phyloP scores from a whole-genome alignment of 1,140 invertebrate genomes.

The Neodiprion lecontei region DNA sequence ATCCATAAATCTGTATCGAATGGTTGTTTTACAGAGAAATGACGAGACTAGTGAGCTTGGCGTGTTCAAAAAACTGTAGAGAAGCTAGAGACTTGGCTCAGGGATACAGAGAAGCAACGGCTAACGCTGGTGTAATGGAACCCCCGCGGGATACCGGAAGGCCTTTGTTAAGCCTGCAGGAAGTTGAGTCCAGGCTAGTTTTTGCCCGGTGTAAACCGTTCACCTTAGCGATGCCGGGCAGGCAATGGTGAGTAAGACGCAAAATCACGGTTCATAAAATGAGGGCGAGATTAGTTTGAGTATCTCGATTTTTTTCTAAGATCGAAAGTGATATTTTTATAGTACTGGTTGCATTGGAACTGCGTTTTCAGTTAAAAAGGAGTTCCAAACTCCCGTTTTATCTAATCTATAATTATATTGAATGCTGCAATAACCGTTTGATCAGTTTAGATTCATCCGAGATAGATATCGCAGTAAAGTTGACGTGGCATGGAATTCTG shows the following conservation, averaged over 20 bases:
- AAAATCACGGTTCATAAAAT: too few relatives aligned
- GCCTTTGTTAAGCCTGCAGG: constrained; percentile 79
- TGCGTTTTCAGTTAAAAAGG: too few relatives aligned
- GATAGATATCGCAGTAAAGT: too few relatives aligned
- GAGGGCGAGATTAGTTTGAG: too few relatives aligned
- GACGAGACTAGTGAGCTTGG: constrained; percentile 55
- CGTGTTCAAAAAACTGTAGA: constrained; percentile 55
- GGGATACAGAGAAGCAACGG: constrained; percentile 79
- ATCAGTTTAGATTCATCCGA: too few relatives aligned
- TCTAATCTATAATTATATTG: too few relatives aligned
- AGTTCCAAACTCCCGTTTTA: too few relatives aligned
- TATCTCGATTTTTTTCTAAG: too few relatives aligned
- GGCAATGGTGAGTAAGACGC: constrained; percentile 70
- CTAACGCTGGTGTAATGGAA: constrained; percentile 82
- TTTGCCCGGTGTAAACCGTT: constrained; percentile 90
- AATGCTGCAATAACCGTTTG: too few relatives aligned
- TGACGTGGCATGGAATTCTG: too few relatives aligned
- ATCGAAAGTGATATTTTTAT: too few relatives aligned
- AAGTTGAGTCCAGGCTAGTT: constrained; percentile 82
- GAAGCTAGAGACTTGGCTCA: constrained; percentile 54
- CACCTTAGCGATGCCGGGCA: constrained; percentile 77
- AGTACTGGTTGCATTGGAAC: too few relatives aligned
- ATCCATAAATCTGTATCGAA: constrained; percentile 45
- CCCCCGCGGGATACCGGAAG: constrained; percentile 77
- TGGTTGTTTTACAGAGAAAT: constrained; percentile 49